Base-by-base conservation (phyloP, 2,888 invertebrate genomes). In the Lasioglossum malachurum region DNA sequence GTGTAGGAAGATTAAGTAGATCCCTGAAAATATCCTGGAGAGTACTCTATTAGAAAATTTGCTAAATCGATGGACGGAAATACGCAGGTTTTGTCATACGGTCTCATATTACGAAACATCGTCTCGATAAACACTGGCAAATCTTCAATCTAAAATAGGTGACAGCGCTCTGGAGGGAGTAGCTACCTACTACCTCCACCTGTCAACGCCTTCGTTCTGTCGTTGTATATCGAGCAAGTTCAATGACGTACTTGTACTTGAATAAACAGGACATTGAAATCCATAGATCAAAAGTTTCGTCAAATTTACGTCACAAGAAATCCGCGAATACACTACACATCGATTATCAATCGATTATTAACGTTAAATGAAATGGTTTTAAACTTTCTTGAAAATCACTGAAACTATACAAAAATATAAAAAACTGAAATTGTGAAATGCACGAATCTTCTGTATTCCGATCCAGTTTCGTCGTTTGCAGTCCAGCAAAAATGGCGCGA, bases 101-200 rank as follows among this genome's bases (percentile, higher is more conserved):
- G 19, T 27, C 19, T 78, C 38, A n/a, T 38, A 41, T 78, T 78
- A 71, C 49, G 78, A 69, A 53, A 71, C 23, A 49, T 27, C 38
- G 64, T 71, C 78, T 69, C 38, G 53, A 78, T 78, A 78, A 67
- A 38, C 69, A 53, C 38, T 71, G 69, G 49, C 69, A 38, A 38
- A 49, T 7, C 35, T 53, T 67, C 69, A 78, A 71, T 53, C 67
- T n/a, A 38, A 67, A 67, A 49, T n/a, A 49, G 53, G 38, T 53
- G 49, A 53, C 38, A 71, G 12, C 69, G 38, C 69, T 4, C n/a
- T 57, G 60, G 49, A 19, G 7, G 44, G 76, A 64, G 76, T 12
- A 35, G 23, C n/a, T 31, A 1, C 46, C 16, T 16, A 3, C 46
- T 46, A 16, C 10, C 64, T 38, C 38, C 31, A 23, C 35, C 69